Conservation (phyloP, 2,888 invertebrate genomes). For the Lycophotia porphyrea region DNA sequence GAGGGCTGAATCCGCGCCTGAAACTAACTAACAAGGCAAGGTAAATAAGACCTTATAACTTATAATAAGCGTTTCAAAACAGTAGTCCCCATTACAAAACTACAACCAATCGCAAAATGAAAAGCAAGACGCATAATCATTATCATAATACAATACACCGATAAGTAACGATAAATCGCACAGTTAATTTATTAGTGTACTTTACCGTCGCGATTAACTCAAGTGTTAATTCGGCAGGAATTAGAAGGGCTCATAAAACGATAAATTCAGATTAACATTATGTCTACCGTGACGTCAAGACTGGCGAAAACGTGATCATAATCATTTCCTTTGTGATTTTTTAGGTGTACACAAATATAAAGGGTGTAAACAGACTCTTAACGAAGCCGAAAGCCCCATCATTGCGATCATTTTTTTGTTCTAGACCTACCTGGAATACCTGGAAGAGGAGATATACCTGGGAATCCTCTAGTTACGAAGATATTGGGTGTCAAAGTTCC, state of each 20-base stretch:
- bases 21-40: neutral
- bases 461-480: no score
- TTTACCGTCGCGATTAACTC: slow-evolving; percentile 37
- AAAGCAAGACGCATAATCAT: slow-evolving; percentile 25
- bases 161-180: slow-evolving; percentile 32
- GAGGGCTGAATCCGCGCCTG: no score
- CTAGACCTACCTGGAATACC: no score
- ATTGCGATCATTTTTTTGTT: no score
- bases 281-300: slow-evolving; percentile 52
- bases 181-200: slow-evolving; percentile 48
- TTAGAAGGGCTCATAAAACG: slow-evolving; percentile 48
- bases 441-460: no score
- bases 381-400: no score
- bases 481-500: no score
- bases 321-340: slow-evolving; percentile 32
- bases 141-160: slow-evolving; percentile 30
- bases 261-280: slow-evolving; percentile 50
- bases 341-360: neutral
- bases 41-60: neutral
- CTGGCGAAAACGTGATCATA: slow-evolving; percentile 27
- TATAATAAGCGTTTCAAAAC: neutral
- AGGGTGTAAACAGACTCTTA: no score
- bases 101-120: slow-evolving; percentile 8
- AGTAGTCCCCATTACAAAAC: slow-evolving; percentile 10
- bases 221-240: slow-evolving; percentile 53